Conservation (phyloP, 1,140 invertebrate genomes). For the Paraescarpia echinospica region DNA sequence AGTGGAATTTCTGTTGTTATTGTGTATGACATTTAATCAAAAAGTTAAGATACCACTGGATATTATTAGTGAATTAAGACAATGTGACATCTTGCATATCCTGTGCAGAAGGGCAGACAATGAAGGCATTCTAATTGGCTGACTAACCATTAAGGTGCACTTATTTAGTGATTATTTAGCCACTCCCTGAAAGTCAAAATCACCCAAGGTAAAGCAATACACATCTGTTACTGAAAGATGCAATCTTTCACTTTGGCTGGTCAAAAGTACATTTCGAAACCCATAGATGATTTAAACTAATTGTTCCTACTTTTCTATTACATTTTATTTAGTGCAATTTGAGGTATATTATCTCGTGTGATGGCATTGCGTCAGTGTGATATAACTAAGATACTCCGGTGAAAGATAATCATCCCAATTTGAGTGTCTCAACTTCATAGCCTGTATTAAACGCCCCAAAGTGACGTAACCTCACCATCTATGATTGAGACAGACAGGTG, state of each 20-base stretch:
- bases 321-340: neutral
- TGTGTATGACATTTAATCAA: neutral
- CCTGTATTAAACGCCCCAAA: neutral
- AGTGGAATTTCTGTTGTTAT: neutral
- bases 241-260: neutral
- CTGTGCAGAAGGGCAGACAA: too few relatives aligned
- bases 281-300: neutral
- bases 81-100: too few relatives aligned
- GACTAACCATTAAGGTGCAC: neutral
- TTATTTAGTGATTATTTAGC: neutral
- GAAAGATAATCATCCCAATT: neutral
- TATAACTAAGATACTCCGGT: neutral
- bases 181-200: neutral
- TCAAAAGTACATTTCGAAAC: neutral
- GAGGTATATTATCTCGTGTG: neutral
- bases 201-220: neutral
- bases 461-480: neutral
- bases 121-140: too few relatives aligned
- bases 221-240: neutral
- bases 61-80: too few relatives aligned
- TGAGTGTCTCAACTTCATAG: neutral
- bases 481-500: neutral
- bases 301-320: neutral
- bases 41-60: neutral
- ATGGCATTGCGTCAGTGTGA: neutral